Evolutionary conservation across 2,797 vertebrate genomes (phyloP).

Genomic region (Acanthurus lineatus): DNA sequence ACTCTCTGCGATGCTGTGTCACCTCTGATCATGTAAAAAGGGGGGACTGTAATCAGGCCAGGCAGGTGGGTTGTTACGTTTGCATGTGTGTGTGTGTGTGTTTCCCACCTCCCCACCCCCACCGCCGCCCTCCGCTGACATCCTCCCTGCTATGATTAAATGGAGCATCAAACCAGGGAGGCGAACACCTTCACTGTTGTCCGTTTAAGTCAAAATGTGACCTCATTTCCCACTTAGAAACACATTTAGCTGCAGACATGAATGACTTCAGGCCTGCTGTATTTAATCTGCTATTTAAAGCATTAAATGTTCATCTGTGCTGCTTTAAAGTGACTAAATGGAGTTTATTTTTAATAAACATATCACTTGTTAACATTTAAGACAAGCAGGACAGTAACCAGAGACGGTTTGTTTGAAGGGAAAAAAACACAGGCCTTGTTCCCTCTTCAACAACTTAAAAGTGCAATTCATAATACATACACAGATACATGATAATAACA

Average conservation of each 20-base stretch:
- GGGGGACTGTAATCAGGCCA: constrained; percentile 57
- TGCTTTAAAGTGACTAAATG: neutral
- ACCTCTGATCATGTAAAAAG: constrained; percentile 49
- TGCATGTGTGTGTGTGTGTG: constrained; percentile 16
- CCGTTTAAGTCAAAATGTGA: constrained; percentile 60
- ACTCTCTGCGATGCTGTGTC: constrained; percentile 49
- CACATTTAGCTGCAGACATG: constrained; percentile 29
- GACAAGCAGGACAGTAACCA: constrained; percentile 28
- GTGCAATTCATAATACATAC: constrained; percentile 37
- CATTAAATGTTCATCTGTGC: constrained; percentile 3
- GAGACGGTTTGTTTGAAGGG: constrained; percentile 29
- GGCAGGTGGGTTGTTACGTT: constrained; percentile 53
- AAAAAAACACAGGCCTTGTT: constrained; percentile 2
- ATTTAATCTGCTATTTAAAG: constrained; percentile 32
- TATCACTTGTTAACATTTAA: constrained; percentile 18
- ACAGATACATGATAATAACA: constrained; percentile 45
- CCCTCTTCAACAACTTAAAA: constrained; percentile 5
- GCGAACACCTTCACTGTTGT: constrained; percentile 59
- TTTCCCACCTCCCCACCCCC: constrained; percentile 27
- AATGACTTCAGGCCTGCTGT: constrained; percentile 19
- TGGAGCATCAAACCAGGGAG: constrained; percentile 64
- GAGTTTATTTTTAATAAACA: neutral
- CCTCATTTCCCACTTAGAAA: constrained; percentile 65
- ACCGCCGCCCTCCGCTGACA: constrained; percentile 24
- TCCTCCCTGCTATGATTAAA: constrained; percentile 66